These are phyloP conservation scores for Bicyclus anynana DNA, from an alignment of 1,140 invertebrate genomes.

Conservation along the genomic window DNA sequence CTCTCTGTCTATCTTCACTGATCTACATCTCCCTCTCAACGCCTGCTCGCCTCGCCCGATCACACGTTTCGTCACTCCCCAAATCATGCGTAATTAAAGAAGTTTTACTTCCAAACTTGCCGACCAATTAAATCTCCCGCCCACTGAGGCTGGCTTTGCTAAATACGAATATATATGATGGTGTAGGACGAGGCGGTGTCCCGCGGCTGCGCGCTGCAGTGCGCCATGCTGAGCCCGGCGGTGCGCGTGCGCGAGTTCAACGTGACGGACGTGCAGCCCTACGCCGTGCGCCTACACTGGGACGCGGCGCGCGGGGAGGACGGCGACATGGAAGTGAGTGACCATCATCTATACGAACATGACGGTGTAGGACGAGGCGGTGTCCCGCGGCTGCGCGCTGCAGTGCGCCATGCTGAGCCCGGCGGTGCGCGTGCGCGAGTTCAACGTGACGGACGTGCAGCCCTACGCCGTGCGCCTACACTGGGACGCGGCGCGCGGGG, in stretches of 20 bases:
- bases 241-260: conserved; percentile 96
- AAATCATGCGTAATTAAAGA: too few relatives aligned
- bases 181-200: conserved; percentile 96
- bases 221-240: conserved; percentile 97
- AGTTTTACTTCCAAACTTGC: too few relatives aligned
- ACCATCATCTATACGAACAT: background rate
- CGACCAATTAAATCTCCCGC: too few relatives aligned
- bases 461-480: conserved; percentile 92
- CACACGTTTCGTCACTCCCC: too few relatives aligned
- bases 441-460: conserved; percentile 94
- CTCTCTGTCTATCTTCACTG: too few relatives aligned
- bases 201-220: conserved; percentile 96
- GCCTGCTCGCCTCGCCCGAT: too few relatives aligned
- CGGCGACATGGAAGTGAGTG: conserved; percentile 78
- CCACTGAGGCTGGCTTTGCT: background rate
- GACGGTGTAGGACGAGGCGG: conserved; percentile 99
- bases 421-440: conserved; percentile 96
- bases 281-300: conserved; percentile 92
- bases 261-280: conserved; percentile 95
- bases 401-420: conserved; percentile 98
- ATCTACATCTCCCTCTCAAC: too few relatives aligned
- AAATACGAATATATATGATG: background rate
- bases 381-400: conserved; percentile 95
- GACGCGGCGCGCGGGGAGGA: conserved; percentile 85
- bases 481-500: conserved; percentile 88